Percentiles rank a stretch among this genome's conserved stretches.
These are phyloP conservation scores for Danaus melanippus DNA, from an alignment of 1,140 invertebrate genomes.

Conservation along the genomic window DNA sequence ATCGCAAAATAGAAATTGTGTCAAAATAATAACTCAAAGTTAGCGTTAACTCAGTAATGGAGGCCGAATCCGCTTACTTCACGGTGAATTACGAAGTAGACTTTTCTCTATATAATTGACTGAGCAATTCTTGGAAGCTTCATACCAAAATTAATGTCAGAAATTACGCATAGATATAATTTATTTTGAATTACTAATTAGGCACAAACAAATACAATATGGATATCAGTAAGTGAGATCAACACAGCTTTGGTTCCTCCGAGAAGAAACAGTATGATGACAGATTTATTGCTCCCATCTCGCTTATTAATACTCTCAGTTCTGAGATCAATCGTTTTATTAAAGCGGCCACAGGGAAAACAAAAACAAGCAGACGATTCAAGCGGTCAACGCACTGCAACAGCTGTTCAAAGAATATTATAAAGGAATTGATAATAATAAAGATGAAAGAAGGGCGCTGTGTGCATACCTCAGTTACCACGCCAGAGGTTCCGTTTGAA, in stretches of 20 bases:
- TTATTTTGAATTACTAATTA: no score
- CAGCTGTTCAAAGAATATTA: constrained; percentile 40
- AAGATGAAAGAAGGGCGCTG: constrained; percentile 29
- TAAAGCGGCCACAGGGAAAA: constrained; percentile 18
- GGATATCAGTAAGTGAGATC: no score
- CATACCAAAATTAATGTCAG: no score
- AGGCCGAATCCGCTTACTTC: constrained; percentile 14
- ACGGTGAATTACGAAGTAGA: constrained; percentile 16
- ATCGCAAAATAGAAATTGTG: constrained; percentile 4
- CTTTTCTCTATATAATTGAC: constrained; percentile 8
- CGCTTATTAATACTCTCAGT: constrained; percentile 20
- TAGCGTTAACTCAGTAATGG: constrained; percentile 7
- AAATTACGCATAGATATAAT: no score
- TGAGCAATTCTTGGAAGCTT: constrained; percentile 4
- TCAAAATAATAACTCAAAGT: constrained; percentile 3
- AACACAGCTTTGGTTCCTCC: no score
- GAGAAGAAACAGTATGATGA: constrained; percentile 2
- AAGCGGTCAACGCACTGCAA: constrained; percentile 34
- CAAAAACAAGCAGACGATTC: constrained; percentile 23
- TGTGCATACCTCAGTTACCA: constrained; percentile 50
- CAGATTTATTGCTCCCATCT: constrained; percentile 18
- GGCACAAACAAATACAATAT: no score
- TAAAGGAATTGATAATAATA: constrained; percentile 39
- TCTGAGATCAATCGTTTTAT: constrained; percentile 26
- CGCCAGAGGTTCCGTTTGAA: constrained; percentile 48